Percentiles rank a stretch among this genome's conserved stretches.
Evolutionary conservation across 2,797 vertebrate species (phyloP).

Genomic region (Erethizon dorsatum): DNA sequence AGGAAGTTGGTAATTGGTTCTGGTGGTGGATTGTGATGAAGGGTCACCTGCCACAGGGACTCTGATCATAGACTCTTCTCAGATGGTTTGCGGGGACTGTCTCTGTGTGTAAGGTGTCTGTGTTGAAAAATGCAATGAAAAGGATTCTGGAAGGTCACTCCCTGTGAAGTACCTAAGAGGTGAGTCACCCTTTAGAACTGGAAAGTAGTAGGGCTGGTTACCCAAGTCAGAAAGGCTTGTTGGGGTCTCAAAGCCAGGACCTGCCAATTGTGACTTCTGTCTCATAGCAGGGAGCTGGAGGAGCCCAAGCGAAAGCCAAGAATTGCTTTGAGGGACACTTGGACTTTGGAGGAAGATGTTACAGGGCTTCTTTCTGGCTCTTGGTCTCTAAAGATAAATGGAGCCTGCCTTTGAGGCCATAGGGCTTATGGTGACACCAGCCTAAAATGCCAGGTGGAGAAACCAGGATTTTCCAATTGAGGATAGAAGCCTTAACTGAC

Average conservation of each 20-base stretch:
- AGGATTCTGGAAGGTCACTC: background rate
- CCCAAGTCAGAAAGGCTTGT: background rate
- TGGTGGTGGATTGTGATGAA: background rate
- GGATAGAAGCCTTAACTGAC: background rate
- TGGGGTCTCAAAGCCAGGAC: background rate
- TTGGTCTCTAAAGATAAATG: slow-evolving; percentile 30
- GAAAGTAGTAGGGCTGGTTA: background rate
- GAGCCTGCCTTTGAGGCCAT: background rate
- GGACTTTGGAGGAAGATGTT: background rate
- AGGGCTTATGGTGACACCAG: background rate
- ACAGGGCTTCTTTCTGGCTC: background rate
- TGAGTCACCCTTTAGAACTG: background rate
- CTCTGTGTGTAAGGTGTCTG: background rate
- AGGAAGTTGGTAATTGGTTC: background rate
- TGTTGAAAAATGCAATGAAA: slow-evolving; percentile 33
- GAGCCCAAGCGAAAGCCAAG: background rate
- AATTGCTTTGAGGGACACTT: background rate
- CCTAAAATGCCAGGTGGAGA: background rate
- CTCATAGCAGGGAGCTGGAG: background rate
- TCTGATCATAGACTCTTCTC: background rate
- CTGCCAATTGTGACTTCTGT: background rate
- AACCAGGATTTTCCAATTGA: slow-evolving; percentile 20
- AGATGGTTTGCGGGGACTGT: background rate
- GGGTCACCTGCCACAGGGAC: background rate
- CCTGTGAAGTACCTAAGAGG: background rate